These are phyloP conservation scores for Herminia tarsipennalis DNA, from an alignment of 2,888 invertebrate species.

Conservation along the genomic window DNA sequence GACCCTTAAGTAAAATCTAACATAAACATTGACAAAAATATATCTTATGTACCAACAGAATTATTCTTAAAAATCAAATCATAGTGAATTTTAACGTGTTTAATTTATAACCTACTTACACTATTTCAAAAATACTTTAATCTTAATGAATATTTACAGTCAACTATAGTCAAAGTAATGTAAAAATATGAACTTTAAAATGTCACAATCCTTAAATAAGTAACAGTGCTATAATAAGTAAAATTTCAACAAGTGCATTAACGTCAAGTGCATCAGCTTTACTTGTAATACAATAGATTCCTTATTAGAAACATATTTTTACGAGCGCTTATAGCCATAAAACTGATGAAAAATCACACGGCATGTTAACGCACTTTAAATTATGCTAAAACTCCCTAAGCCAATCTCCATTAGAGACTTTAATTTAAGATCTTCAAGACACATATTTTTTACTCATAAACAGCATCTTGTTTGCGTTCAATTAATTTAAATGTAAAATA, in stretches of 20 bases:
- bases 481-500: constrained; percentile 79
- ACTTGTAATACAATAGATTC: constrained; percentile 21
- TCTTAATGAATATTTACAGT: too few relatives aligned
- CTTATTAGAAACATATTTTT: constrained; percentile 48
- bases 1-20: too few relatives aligned
- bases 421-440: constrained; percentile 62
- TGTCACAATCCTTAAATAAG: too few relatives aligned
- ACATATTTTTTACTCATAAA: constrained; percentile 65
- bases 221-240: constrained; percentile 71
- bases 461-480: constrained; percentile 74
- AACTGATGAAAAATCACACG: constrained; percentile 65
- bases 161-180: too few relatives aligned
- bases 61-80: too few relatives aligned
- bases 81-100: too few relatives aligned
- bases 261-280: too few relatives aligned
- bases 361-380: constrained; percentile 60
- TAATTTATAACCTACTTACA: too few relatives aligned
- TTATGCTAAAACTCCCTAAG: constrained; percentile 63
- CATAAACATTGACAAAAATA: too few relatives aligned
- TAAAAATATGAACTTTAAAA: too few relatives aligned
- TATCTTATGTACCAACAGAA: too few relatives aligned
- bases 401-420: constrained; percentile 57
- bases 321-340: constrained; percentile 57
- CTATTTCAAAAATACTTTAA: too few relatives aligned
- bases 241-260: constrained; percentile 1